Evolutionary conservation across 2,888 invertebrate species (phyloP).

Genomic region (Sinelater perroti): DNA sequence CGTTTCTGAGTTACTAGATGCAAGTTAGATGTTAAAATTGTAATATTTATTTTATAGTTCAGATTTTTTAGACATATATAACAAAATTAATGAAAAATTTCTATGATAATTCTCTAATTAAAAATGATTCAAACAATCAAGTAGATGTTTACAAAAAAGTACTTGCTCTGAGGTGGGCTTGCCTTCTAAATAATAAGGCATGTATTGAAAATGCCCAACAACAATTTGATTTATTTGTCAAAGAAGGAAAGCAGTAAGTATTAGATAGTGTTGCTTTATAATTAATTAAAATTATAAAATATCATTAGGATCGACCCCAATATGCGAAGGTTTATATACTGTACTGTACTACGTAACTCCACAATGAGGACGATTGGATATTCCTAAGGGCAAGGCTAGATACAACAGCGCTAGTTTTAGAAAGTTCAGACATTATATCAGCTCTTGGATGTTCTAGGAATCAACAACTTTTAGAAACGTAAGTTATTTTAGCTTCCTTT

Average conservation of each 20-base stretch:
- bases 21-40: too few relatives aligned
- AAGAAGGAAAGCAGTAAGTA: too few relatives aligned
- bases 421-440: constrained; percentile 71
- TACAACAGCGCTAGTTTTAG: constrained; percentile 69
- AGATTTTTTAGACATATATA: too few relatives aligned
- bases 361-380: constrained; percentile 64
- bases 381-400: constrained; percentile 70
- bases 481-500: too few relatives aligned
- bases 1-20: constrained; percentile 37
- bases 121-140: constrained; percentile 50
- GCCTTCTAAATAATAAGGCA: constrained; percentile 67
- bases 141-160: constrained; percentile 68
- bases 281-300: constrained; percentile 38
- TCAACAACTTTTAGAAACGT: constrained; percentile 65
- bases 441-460: constrained; percentile 75
- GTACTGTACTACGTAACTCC: constrained; percentile 72
- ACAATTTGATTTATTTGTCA: constrained; percentile 58
- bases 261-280: too few relatives aligned
- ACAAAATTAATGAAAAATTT: too few relatives aligned
- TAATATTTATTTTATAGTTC: too few relatives aligned
- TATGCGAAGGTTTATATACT: constrained; percentile 76
- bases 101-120: constrained; percentile 39
- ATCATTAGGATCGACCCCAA: constrained; percentile 71
- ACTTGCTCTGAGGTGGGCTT: constrained; percentile 70
- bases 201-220: constrained; percentile 64